These are phyloP conservation scores for Brachyhypopomus occidentalis DNA, from an alignment of 2,113 vertebrate species.

Conservation along the genomic window DNA sequence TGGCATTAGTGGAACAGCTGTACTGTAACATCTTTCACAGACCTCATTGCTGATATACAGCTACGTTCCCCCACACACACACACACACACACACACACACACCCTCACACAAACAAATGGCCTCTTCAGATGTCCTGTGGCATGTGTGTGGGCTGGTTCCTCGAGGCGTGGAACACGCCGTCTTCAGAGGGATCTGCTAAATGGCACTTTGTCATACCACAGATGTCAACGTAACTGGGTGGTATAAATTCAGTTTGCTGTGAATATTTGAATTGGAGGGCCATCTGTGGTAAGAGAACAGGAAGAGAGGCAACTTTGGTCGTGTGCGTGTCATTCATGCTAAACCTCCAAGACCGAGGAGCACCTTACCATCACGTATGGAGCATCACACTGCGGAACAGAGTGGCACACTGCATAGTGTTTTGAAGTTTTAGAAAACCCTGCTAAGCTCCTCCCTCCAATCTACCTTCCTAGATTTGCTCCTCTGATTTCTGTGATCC, in stretches of 20 bases:
- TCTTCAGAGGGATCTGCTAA: conserved; percentile 62
- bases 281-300: conserved; percentile 61
- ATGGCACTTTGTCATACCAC: conserved; percentile 67
- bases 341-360: background rate
- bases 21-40: background rate
- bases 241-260: conserved; percentile 57
- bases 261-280: conserved; percentile 55
- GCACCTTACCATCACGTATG: conserved; percentile 1
- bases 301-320: conserved; percentile 40
- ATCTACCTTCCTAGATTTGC: too few relatives aligned
- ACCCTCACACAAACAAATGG: background rate
- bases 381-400: too few relatives aligned
- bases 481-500: too few relatives aligned
- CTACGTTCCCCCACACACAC: background rate
- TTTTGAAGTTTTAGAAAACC: too few relatives aligned
- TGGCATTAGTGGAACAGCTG: conserved; percentile 3
- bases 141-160: conserved; percentile 62
- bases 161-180: conserved; percentile 63
- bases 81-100: background rate
- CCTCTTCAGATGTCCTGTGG: conserved; percentile 51
- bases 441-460: too few relatives aligned
- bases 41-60: background rate
- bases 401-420: too few relatives aligned
- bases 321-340: conserved; percentile 26
- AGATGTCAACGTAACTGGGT: conserved; percentile 65